A percentile compares a stretch with the other conserved stretches of the same genome.
Conservation (phyloP, 2,888 invertebrate genomes). For the Ennomos erosarius region DNA sequence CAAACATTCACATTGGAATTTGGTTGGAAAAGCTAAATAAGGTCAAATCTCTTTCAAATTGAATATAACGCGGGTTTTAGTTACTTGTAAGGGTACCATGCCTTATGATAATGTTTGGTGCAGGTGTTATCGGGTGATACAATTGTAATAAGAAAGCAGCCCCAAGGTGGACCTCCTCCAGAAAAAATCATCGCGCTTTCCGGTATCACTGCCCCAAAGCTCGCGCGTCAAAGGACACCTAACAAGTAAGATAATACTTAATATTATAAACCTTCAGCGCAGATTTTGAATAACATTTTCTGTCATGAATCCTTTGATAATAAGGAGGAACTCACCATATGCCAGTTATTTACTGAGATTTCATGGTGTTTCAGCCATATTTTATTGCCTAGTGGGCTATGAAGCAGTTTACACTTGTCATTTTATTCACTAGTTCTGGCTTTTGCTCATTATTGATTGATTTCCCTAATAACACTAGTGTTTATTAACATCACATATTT, state of each 20-base stretch:
- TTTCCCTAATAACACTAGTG: background rate
- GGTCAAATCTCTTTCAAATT: slow-evolving; percentile 5
- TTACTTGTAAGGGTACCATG: background rate
- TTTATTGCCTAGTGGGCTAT: no score
- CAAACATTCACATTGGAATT: background rate
- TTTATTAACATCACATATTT: slow-evolving; percentile 3
- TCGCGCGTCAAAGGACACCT: slow-evolving; percentile 81
- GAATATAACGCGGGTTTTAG: slow-evolving; percentile 5
- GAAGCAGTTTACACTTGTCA: no score
- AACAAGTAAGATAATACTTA: slow-evolving; percentile 67
- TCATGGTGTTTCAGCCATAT: no score
- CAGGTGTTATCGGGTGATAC: slow-evolving; percentile 99
- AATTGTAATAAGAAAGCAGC: slow-evolving; percentile 94
- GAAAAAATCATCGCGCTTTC: slow-evolving; percentile 97
- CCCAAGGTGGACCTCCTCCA: slow-evolving; percentile 95
- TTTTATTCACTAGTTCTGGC: no score
- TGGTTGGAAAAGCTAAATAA: slow-evolving; percentile 2
- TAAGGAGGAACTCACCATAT: background rate
- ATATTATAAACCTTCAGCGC: background rate
- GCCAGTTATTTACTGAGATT: background rate
- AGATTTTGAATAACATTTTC: background rate
- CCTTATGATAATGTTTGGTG: slow-evolving; percentile 15
- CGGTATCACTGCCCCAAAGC: slow-evolving; percentile 96
- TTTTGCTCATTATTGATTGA: no score
- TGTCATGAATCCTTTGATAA: slow-evolving; percentile 5